These are phyloP conservation scores for Thereva nobilitata DNA, from an alignment of 2,888 invertebrate species.

Conservation along the genomic window DNA sequence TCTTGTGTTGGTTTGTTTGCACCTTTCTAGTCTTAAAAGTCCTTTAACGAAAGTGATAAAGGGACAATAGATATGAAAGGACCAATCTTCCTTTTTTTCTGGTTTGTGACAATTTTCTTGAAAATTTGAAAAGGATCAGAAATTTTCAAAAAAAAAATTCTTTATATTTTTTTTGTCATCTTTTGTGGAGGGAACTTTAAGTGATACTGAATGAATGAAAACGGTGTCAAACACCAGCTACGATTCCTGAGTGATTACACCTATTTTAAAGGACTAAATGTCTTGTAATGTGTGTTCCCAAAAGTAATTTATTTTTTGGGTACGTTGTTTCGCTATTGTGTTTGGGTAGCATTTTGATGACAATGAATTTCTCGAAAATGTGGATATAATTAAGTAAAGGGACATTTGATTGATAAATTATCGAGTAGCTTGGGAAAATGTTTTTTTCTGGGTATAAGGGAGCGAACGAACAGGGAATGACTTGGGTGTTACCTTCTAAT, in stretches of 20 bases:
- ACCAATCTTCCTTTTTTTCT: conserved; percentile 12
- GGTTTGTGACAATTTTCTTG: conserved; percentile 5
- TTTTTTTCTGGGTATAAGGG: too few relatives aligned
- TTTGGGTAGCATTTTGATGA: too few relatives aligned
- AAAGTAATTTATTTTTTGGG: conserved; percentile 16
- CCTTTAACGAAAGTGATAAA: conserved; percentile 12
- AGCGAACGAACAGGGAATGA: too few relatives aligned
- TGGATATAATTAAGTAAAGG: too few relatives aligned
- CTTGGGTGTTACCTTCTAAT: too few relatives aligned
- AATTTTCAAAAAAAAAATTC: too few relatives aligned
- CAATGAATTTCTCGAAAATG: too few relatives aligned
- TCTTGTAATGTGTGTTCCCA: conserved; percentile 11
- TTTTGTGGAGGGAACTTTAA: conserved; percentile 14
- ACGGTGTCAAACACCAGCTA: conserved; percentile 29
- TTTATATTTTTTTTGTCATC: neutral
- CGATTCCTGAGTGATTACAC: conserved; percentile 23
- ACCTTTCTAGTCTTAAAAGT: neutral
- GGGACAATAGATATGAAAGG: neutral
- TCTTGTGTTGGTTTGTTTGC: conserved; percentile 15
- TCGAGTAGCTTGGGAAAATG: too few relatives aligned
- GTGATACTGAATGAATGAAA: conserved; percentile 22
- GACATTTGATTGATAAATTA: too few relatives aligned
- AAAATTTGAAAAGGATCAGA: conserved; percentile 10
- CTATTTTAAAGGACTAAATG: conserved; percentile 8
- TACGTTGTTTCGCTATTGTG: too few relatives aligned